Percentiles rank a stretch among this genome's conserved stretches.
Conservation (phyloP, 23 tunicate genomes). For the Diplosoma virens region DNA sequence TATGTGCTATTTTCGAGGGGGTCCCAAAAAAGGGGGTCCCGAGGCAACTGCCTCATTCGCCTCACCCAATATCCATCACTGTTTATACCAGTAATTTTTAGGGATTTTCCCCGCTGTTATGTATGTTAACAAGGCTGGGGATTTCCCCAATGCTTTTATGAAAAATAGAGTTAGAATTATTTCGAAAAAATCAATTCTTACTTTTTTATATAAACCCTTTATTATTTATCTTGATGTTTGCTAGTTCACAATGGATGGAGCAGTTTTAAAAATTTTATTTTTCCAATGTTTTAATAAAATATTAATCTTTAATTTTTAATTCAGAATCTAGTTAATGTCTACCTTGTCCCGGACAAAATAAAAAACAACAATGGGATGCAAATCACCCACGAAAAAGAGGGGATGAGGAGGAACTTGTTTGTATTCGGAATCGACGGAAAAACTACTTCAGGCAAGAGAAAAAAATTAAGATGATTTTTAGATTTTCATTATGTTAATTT, state of each 20-base stretch:
- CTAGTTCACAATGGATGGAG: not conserved
- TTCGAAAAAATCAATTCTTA: not conserved
- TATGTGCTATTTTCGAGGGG: too few species aligned
- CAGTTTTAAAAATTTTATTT: not conserved
- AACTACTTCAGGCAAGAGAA: slow-evolving; percentile 36
- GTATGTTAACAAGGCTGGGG: too few species aligned
- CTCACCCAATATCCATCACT: too few species aligned
- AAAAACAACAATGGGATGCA: slow-evolving; percentile 77
- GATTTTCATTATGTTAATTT: too few species aligned
- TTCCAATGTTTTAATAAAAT: not conserved
- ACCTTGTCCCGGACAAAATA: slow-evolving; percentile 58
- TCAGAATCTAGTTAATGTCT: slow-evolving; percentile 58
- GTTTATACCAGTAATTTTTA: too few species aligned
- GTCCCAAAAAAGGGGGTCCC: too few species aligned
- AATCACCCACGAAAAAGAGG: slow-evolving; percentile 63
- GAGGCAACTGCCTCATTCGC: too few species aligned
- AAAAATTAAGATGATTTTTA: not conserved
- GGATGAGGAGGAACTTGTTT: slow-evolving; percentile 52
- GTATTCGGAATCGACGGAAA: slow-evolving; percentile 61
- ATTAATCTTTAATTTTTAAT: not conserved
- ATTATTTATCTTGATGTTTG: too few species aligned
- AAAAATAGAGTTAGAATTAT: too few species aligned
- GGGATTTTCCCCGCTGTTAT: too few species aligned
- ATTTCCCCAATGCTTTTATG: too few species aligned
- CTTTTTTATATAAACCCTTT: too few species aligned